Evolutionary conservation across 92 coral and sea anemone genomes (phyloP).

Genomic region (Porites rus): DNA sequence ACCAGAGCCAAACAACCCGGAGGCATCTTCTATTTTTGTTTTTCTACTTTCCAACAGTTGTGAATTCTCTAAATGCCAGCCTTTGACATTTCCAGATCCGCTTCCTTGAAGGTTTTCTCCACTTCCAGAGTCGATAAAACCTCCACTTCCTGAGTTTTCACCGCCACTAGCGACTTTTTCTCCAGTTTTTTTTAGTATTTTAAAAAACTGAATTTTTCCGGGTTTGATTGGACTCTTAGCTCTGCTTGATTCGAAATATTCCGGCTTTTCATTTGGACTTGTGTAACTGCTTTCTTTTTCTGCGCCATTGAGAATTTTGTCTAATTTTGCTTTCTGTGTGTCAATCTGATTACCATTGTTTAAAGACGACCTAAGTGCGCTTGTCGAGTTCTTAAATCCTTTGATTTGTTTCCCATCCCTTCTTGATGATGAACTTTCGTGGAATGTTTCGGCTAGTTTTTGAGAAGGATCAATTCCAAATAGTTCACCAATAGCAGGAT

Average conservation of each 20-base stretch:
- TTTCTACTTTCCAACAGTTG: not conserved
- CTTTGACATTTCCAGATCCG: not conserved
- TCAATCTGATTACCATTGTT: not conserved
- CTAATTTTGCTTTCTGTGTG: not conserved
- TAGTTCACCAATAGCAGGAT: constrained; percentile 58
- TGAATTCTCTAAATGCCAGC: not conserved
- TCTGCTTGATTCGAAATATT: not conserved
- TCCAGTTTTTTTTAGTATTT: not conserved
- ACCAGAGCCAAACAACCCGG: not conserved
- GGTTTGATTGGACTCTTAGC: not conserved
- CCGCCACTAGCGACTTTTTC: constrained; percentile 10
- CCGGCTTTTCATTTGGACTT: not conserved
- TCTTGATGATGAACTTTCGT: not conserved
- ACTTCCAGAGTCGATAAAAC: constrained; percentile 18
- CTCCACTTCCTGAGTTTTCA: constrained; percentile 33
- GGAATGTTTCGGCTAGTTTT: not conserved
- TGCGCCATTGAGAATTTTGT: not conserved
- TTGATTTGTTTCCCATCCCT: not conserved
- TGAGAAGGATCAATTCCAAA: constrained; percentile 39
- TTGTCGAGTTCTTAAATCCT: not conserved
- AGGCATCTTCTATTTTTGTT: not conserved
- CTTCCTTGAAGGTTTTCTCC: not conserved
- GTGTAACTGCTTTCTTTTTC: not conserved
- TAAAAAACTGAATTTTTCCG: constrained; percentile 15
- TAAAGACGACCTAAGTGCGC: not conserved